Evolutionary conservation across 1,140 invertebrate genomes (phyloP), one percentile per base, ranked within the genome.

Genomic region (Onthophagus taurus): DNA sequence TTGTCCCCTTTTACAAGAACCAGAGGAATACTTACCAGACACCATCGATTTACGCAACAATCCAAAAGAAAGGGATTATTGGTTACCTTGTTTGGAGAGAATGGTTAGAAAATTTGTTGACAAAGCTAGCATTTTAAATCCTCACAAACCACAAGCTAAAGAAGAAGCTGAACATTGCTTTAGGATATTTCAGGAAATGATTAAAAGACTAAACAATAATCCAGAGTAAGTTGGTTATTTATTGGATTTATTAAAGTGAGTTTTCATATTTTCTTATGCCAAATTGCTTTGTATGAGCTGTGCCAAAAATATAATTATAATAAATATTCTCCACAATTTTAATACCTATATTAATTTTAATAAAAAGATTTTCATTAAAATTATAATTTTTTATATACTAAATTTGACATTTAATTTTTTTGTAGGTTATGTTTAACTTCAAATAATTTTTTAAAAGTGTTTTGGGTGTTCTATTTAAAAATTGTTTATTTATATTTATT

Each of bases 81-180:
- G 94, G 94, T 69, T 97, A 33, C 71, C 81, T 39, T 94, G 90
- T 61, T 89, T 97, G 60, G 81, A 90, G 60, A 79, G 88, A 52
- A 80, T 87, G 33, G 74, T 83, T 2, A 75, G 89, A 61, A 81
- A 89, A 53, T 81, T 87, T 33, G 73, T 84, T 8, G 73, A 78
- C 41, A 36, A 73, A 74, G 53, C 77, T 72, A 65, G 89, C 87
- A n/a, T 75, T 85, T 34, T 71, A 71, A 31, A 92, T 85, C 62
- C 88, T 85, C 65, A 83, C 43, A 80, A 81, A 55, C 68, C 73
- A 5, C 83, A 83, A 47, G 87, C 85, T 24, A 72, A 73, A 59
- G 76, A 81, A 52, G 72, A 91, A 65, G 91, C 89, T 2, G 71
- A 81, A 39, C 78, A 83, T 59, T 87, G 93, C 55, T 81, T 83